Base-by-base conservation (phyloP, 1,140 invertebrate species). In the Drosophila chauvacae region DNA sequence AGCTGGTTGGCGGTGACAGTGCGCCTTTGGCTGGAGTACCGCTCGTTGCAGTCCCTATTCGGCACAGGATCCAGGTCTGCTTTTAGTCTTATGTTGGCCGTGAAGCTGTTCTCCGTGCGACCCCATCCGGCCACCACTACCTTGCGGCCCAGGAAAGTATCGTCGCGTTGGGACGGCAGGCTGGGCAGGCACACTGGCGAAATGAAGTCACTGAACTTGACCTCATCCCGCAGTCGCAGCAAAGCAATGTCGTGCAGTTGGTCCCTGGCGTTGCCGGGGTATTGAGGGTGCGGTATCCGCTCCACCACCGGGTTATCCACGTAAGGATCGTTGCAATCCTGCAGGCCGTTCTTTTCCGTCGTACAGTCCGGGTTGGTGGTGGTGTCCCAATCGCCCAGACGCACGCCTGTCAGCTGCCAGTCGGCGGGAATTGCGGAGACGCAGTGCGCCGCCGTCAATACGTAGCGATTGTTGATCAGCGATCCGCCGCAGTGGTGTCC, bases 61-160 rank as follows among this genome's bases (percentile, higher is more conserved):
- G 65, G n/a, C n/a, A 91, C 79, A 4, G 74, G 35, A n/a, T 77
- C 68, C 7, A 92, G 18, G 4, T 75, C 75, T 0, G 91, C 91
- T 64, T 92, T 92, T 2, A 78, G 47, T 18, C 90, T 92, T 5
- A 77, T 61, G 47, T 81, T 71, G n/a, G 90, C 81, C 13, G 78
- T 80, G 1, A 64, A 37, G 23, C 93, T 93, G 10, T 81, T 93
- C 91, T 96, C 95, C 4, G 96, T 96, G 83, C 94, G 95, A 10
- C 97, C 97, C 97, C 97, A 98, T 16, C 97, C 97, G 4, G 96
- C 96, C 0, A 96, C 96, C 61, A 94, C 94, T 39, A 96, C 93
- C 41, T 93, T 94, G 18, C 92, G 81, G 0, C 93, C 93, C 1
- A 94, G 80, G 56, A 94, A 94, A 1, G 83, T 83, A 7, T 72